Evolutionary conservation across 1,140 invertebrate species (phyloP).

Genomic region (Monomorium pharaonis): DNA sequence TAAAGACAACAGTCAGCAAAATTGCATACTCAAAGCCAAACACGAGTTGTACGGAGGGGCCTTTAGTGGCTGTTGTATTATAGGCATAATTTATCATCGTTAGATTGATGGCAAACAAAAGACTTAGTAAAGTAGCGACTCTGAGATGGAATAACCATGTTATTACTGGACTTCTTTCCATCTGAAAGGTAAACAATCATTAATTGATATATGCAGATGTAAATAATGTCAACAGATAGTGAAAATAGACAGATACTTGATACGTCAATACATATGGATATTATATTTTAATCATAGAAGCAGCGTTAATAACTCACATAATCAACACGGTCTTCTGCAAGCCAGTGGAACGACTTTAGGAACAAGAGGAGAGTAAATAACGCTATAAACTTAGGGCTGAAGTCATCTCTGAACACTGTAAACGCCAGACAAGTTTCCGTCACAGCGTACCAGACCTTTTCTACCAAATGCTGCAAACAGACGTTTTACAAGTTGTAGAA

Average conservation of each 20-base stretch:
- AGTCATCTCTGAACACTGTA: slow-evolving; percentile 99
- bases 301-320: no score
- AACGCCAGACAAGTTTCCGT: slow-evolving; percentile 99
- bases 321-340: slow-evolving; percentile 99
- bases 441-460: slow-evolving; percentile 99
- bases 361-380: slow-evolving; percentile 98
- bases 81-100: slow-evolving; percentile 98
- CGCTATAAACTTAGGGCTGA: slow-evolving; percentile 99
- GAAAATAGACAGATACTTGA: slow-evolving; percentile 8
- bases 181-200: slow-evolving; percentile 87
- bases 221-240: background rate
- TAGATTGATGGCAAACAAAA: slow-evolving; percentile 94
- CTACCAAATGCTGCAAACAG: slow-evolving; percentile 97
- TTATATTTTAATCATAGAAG: background rate
- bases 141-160: slow-evolving; percentile 97
- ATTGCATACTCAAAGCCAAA: slow-evolving; percentile 99
- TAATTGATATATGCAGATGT: background rate
- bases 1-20: slow-evolving; percentile 96
- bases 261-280: no score
- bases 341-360: slow-evolving; percentile 99
- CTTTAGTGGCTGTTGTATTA: slow-evolving; percentile 96
- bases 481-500: no score
- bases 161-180: slow-evolving; percentile 99
- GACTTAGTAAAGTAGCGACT: slow-evolving; percentile 93
- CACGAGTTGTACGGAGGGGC: slow-evolving; percentile 98